A percentile compares a stretch with the other conserved stretches of the same genome.
Evolutionary conservation across 1,140 invertebrate species (phyloP).

Genomic region (Holotrichia oblita): DNA sequence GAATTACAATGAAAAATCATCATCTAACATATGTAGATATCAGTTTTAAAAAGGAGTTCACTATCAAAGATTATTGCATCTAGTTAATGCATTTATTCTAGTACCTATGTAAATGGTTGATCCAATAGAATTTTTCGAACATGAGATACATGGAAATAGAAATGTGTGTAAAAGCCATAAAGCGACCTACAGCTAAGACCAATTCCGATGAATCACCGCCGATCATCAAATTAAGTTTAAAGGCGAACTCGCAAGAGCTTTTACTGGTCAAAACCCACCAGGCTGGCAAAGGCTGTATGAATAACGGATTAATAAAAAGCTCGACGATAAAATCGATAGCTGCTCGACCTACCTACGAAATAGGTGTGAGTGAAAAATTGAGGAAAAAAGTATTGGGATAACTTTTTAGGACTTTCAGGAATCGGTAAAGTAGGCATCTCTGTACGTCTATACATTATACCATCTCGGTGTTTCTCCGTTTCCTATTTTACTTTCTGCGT

Average conservation of each 20-base stretch:
- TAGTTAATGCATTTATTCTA: too few species aligned
- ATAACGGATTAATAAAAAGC: constrained; percentile 45
- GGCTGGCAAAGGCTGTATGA: constrained; percentile 38
- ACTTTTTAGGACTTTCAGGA: background rate
- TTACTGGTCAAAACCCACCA: constrained; percentile 43
- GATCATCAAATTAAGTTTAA: constrained; percentile 51
- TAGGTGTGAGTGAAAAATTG: background rate
- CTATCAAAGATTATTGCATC: too few species aligned
- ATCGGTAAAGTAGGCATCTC: constrained; percentile 38
- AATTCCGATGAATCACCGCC: constrained; percentile 49
- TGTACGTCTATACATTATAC: constrained; percentile 27
- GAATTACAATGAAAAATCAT: too few species aligned
- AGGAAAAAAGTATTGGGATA: background rate
- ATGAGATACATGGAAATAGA: too few species aligned
- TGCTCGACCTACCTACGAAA: background rate
- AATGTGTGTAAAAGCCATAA: constrained; percentile 46
- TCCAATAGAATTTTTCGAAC: too few species aligned
- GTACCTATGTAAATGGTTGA: too few species aligned
- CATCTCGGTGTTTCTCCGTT: too few species aligned
- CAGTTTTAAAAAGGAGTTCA: too few species aligned
- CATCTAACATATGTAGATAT: too few species aligned
- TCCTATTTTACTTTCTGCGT: too few species aligned
- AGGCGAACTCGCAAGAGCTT: constrained; percentile 45
- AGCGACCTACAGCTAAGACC: constrained; percentile 26
- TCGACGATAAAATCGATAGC: background rate